Evolutionary conservation across 1,140 invertebrate species (phyloP), one percentile per base, ranked within the genome.

Genomic region (Cherax quadricarinatus): DNA sequence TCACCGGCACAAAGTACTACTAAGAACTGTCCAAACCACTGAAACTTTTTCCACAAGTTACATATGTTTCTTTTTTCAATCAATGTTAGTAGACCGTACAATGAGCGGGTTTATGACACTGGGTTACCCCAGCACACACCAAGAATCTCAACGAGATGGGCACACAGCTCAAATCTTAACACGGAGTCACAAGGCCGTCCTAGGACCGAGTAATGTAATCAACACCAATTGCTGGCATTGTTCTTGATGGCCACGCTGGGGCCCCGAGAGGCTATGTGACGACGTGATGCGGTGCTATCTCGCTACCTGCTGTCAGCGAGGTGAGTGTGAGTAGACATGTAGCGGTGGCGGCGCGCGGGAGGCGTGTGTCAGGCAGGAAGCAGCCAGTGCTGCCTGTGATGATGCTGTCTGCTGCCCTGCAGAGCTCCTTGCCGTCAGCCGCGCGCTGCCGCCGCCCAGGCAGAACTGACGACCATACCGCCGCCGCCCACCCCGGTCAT

Each of bases 371-470:
- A 66, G 18, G 18, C 62, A 21, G 62, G 53, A 14, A 41, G 30
- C 30, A 41, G 30, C 30, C 30, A 41, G 30, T 41, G 30, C 30
- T 41, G 30, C 30, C 30, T 41, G 62, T 53, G 75, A n/a, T 88
- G 49, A 80, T 78, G 73, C 86, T 79, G 24, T 48, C 18, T 9
- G 53, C 48, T 88, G 57, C 73, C 62, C 75, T 53, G 53, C 60
- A 51, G 86, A 88, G 86, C 86, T 57, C 86, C 86, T 88, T 88
- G 51, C 86, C 86, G 53, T 88, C 86, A 51, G 86, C 86, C 86
- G 86, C 86, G 78, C 86, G 86, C 86, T 88, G 78, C 86, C 75
- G 86, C 86, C 86, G 86, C 86, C 86, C 78, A 88, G 86, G 48
- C 78, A 88, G 86, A 88, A 88, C 86, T 88, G 86, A 80, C 86